These are phyloP conservation scores for Hypocryptadius cinnamomeus DNA, from an alignment of 2,113 vertebrate species.

Conservation along the genomic window DNA sequence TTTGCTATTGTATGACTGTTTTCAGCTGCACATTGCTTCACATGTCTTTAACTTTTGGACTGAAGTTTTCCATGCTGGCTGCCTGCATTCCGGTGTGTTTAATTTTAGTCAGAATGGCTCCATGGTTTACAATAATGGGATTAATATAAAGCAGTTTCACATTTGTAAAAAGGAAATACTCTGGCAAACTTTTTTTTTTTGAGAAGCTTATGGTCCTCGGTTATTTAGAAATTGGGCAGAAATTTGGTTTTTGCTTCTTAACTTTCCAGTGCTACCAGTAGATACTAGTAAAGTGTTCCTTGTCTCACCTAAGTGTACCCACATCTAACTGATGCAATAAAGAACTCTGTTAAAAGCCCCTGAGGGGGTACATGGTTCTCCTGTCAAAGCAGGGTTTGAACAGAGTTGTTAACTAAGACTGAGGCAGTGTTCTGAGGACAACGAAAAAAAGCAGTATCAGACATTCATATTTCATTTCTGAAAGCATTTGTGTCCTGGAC, in stretches of 20 bases:
- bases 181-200: background rate
- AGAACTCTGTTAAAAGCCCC: background rate
- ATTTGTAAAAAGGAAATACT: background rate
- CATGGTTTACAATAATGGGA: background rate
- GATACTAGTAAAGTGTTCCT: background rate
- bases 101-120: background rate
- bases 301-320: background rate
- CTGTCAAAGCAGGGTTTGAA: background rate
- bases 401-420: background rate
- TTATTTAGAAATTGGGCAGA: background rate
- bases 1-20: background rate
- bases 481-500: background rate
- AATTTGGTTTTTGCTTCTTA: background rate
- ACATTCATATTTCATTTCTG: background rate
- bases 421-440: background rate
- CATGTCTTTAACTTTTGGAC: background rate
- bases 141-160: background rate
- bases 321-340: background rate
- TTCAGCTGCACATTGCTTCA: constrained; percentile 1
- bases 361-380: background rate
- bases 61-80: background rate
- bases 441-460: background rate
- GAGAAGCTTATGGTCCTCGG: background rate
- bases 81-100: background rate
- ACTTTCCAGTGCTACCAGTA: background rate